Percentiles rank a stretch among this genome's conserved stretches.
These are phyloP conservation scores for Ostrea denselamellosa DNA, from an alignment of 1,140 invertebrate species.

Conservation along the genomic window DNA sequence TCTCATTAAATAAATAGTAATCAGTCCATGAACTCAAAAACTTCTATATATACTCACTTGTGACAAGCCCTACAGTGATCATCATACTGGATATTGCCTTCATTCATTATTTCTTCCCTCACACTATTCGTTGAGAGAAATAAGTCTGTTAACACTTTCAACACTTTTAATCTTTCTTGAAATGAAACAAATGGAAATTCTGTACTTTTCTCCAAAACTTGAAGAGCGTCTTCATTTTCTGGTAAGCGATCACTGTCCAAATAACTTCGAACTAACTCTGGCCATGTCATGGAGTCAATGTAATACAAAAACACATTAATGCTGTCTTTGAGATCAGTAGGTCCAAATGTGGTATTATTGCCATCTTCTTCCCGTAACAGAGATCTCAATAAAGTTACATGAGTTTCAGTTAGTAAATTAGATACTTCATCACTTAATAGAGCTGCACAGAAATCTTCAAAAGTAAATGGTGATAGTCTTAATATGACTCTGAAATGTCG, in stretches of 20 bases:
- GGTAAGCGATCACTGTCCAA: slow-evolving; percentile 81
- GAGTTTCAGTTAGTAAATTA: slow-evolving; percentile 92
- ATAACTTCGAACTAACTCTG: slow-evolving; percentile 92
- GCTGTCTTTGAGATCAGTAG: slow-evolving; percentile 96
- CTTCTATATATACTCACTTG: slow-evolving; percentile 73
- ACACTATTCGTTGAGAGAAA: slow-evolving; percentile 96
- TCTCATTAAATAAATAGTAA: neutral
- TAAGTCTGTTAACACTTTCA: slow-evolving; percentile 95
- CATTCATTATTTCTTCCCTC: slow-evolving; percentile 94
- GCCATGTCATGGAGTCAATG: slow-evolving; percentile 96
- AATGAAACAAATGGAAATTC: slow-evolving; percentile 91
- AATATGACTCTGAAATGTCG: slow-evolving; percentile 93
- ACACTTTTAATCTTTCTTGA: slow-evolving; percentile 90
- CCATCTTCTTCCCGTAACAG: slow-evolving; percentile 95
- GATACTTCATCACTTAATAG: slow-evolving; percentile 95
- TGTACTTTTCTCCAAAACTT: slow-evolving; percentile 65
- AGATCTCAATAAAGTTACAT: slow-evolving; percentile 94
- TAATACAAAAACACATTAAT: slow-evolving; percentile 95
- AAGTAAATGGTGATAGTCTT: slow-evolving; percentile 93
- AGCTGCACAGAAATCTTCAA: slow-evolving; percentile 97
- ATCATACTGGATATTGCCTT: slow-evolving; percentile 94
- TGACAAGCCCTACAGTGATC: slow-evolving; percentile 97
- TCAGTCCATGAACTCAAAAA: neutral
- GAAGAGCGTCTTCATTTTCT: slow-evolving; percentile 84
- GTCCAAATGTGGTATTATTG: slow-evolving; percentile 96